These are phyloP conservation scores for Limnodromus scolopaceus DNA, from an alignment of 2,797 vertebrate species.

Conservation along the genomic window DNA sequence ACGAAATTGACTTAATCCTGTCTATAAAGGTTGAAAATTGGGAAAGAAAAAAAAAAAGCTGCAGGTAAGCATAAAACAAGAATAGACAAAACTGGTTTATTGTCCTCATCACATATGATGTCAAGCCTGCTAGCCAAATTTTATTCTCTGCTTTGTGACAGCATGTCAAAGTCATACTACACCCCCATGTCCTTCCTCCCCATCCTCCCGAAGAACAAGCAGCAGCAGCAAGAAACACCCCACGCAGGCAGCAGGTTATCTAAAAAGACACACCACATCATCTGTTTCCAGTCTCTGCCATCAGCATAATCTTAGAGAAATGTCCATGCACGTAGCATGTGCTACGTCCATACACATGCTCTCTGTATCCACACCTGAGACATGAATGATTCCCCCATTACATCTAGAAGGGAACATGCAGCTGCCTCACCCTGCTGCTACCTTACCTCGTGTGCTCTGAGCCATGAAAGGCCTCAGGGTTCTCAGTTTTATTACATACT, in stretches of 20 bases:
- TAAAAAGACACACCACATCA: not conserved
- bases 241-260: not conserved
- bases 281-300: not conserved
- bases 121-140: not conserved
- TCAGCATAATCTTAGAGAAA: not conserved
- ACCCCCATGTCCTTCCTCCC: rapidly evolving
- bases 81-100: not conserved
- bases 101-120: not conserved
- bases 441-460: not conserved
- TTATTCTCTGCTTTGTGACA: not conserved
- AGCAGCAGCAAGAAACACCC: not conserved
- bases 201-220: not conserved
- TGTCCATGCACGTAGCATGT: too few species aligned
- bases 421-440: not conserved
- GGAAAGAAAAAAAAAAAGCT: not conserved
- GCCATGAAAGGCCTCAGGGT: not conserved
- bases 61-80: not conserved
- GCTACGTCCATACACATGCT: not conserved
- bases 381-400: not conserved
- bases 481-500: not conserved
- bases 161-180: not conserved
- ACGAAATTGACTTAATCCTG: not conserved
- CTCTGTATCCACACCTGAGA: not conserved
- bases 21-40: not conserved
- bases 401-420: not conserved